Base-by-base conservation (phyloP, 2,113 vertebrate species). In the Gavia stellata region DNA sequence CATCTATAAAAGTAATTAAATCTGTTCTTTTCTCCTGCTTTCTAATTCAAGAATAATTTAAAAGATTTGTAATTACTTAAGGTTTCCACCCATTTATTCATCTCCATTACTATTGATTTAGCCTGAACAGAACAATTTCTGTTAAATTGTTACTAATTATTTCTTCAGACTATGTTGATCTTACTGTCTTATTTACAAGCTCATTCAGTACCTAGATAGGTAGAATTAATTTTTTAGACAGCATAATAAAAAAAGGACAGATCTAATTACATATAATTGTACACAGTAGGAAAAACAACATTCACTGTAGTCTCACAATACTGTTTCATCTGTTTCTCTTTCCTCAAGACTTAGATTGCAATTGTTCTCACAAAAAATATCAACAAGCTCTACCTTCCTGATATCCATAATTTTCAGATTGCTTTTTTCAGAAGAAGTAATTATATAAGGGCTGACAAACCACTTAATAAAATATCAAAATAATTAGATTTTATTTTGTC, bases 401-500 rank as follows among this genome's bases (percentile, higher is more conserved):
- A 87, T 78, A 84, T 34, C 75, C 28, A 28, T 91, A 92, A 97
- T 95, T 88, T 96, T 80, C 75, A 70, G 21, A 79, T 81, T 7
- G 29, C 65, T 86, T 92, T 88, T 86, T 78, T 45, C 42, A 88
- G 58, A 73, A 71, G 36, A 56, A 70, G n/a, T 81, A 94, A 97
- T 96, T 92, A 94, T 28, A 52, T 86, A 93, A 94, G 81, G 53
- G 49, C 81, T 74, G 53, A 73, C 25, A 94, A 85, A 81, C 34
- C 75, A 81, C 79, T 97, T 96, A 93, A 95, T 79, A 95, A 78
- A 94, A 92, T 92, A 97, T 50, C 90, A 96, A 90, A 97, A 97
- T 96, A 94, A 97, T 97, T 96, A 97, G 45, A 81, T 96, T 95
- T 95, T 92, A 95, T 97, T 96, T 97, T 93, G 59, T 91, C 34